Base-by-base conservation (phyloP, 2,888 invertebrate genomes). In the Epirrita christyi region DNA sequence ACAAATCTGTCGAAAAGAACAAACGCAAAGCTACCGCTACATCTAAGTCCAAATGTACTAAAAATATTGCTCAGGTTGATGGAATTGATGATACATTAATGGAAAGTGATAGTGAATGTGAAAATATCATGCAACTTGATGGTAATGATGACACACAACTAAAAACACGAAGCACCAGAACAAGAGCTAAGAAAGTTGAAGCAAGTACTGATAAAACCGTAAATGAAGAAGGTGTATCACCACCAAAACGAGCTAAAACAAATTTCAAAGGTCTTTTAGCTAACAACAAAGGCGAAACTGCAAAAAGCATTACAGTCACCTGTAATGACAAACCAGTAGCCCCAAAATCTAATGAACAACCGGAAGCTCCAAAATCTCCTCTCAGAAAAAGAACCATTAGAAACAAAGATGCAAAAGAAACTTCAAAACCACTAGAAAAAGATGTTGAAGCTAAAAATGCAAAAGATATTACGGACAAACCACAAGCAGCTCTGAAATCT, bases 1-100 rank as follows among this genome's bases (percentile, higher is more conserved):
- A 59, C 10, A 66, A 68, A 52, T 43, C 4, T 10, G 37, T 6
- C 27, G 55, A 36, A 47, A 54, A 52, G 47, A 42, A 7, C 9
- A 47, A 49, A 40, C 37, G 46, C n/a, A 59, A 59, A 40, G 28
- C 46, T 15, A 46, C 40, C 40, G 21, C 45, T 71, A 72, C 59
- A 48, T 59, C 43, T 8, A 78, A 71, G 55, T 37, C 59, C 15
- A 78, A 77, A 65, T 38, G 61, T 14, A 72, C 73, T 55, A 75
- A 68, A 59, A 81, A 80, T 53, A 87, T 94, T 63, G 78, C 93
- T 0, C 94, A 94, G 71, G 68, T 94, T 43, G 94, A 94, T 85
- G 94, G 94, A 3, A 86, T 80, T 61, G 81, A 88, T 73, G 93
- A 93, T 77, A 61, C 66, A 50, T 61, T 47, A 34, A 71, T 46